phyloP scores from a whole-genome alignment of 2,797 vertebrate species.

The Neomorphus geoffroyi region DNA sequence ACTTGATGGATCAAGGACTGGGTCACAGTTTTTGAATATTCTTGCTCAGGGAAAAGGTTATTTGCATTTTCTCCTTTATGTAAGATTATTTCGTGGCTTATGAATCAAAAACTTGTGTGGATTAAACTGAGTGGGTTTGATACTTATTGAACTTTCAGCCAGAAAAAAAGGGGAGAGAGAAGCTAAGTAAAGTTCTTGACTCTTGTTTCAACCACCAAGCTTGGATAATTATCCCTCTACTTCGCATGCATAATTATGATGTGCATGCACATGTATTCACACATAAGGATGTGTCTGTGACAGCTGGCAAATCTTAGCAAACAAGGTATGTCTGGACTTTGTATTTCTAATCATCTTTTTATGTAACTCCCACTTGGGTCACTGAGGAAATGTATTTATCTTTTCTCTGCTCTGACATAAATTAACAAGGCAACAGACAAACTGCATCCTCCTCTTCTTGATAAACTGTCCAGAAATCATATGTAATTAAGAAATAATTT shows the following conservation, averaged over 20 bases:
- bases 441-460: neutral
- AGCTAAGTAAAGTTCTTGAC: neutral
- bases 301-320: neutral
- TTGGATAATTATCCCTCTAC: neutral
- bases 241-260: neutral
- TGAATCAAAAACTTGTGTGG: neutral
- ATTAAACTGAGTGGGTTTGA: neutral
- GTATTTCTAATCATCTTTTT: neutral
- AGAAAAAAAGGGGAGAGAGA: neutral
- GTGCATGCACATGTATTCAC: neutral
- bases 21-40: neutral
- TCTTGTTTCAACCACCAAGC: neutral
- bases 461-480: neutral
- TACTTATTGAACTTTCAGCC: neutral
- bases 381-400: neutral
- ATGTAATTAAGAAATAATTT: slow-evolving; percentile 27
- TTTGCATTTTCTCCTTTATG: neutral
- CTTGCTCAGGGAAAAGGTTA: neutral
- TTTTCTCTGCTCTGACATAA: neutral
- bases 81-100: neutral
- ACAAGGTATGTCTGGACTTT: neutral
- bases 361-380: neutral
- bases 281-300: neutral
- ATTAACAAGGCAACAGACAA: slow-evolving; percentile 6
- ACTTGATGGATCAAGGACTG: neutral